Evolutionary conservation across 2,797 vertebrate species (phyloP), one percentile per base, ranked within the genome.

Genomic region (Sandelia bainsii): DNA sequence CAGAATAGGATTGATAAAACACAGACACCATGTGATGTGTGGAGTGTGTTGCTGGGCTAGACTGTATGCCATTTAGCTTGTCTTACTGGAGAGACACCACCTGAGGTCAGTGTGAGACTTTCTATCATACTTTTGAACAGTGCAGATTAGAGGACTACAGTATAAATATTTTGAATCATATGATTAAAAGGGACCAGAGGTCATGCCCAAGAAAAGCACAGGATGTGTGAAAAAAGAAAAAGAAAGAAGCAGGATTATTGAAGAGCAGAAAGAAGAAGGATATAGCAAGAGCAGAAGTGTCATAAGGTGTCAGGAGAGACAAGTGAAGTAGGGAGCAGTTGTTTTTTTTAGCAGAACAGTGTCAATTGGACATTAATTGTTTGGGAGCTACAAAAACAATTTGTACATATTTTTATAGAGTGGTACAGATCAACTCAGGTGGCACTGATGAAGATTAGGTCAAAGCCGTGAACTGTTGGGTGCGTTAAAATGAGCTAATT

Each of bases 101-200:
- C 85, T 84, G 93, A 83, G 91, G 93, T 92, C 93, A 94, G 85
- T 92, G 72, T 92, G 71, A 82, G 81, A 75, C 87, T 66, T 89
- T 62, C 73, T 77, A 52, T 75, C 52, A 32, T 22, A 53, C 82
- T 87, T 81, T 92, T 93, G 64, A 91, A 85, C 44, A 22, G 16
- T 34, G n/a, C 65, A 75, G 19, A 59, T 58, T 40, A 44, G 1
- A 65, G 22, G 39, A 51, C 32, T 19, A 6, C 11, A 8, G 13
- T 16, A 29, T 5, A 53, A 45, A 49, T 13, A 39, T 25, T 40
- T n/a, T 0, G 34, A 17, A 37, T 54, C 12, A 37, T 60, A 19
- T 72, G 8, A 67, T 46, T 51, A 7, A 37, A 62, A 32, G n/a
- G 6, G 19, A 57, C 1, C 3, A 44, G 39, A 37, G 52, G 52